These are phyloP conservation scores for Phrynosoma blainvillii DNA, from an alignment of 2,113 vertebrate genomes.

Conservation along the genomic window DNA sequence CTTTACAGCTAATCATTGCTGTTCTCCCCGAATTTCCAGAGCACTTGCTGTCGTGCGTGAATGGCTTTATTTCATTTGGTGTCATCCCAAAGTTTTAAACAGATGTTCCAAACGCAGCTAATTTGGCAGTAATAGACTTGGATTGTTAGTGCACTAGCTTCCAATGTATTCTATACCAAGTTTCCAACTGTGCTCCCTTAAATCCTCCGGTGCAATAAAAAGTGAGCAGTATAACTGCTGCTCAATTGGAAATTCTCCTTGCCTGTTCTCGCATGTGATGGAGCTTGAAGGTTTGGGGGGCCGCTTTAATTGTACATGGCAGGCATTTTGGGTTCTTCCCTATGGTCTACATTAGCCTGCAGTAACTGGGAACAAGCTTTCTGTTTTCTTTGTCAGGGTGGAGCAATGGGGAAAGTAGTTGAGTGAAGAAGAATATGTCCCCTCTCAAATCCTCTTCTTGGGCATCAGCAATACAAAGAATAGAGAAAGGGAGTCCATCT, in stretches of 20 bases:
- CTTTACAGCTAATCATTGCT: not conserved
- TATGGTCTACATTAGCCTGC: not conserved
- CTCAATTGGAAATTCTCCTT: not conserved
- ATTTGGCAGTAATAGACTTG: slow-evolving; percentile 25
- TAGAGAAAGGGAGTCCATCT: not conserved
- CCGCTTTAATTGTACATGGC: slow-evolving; percentile 11
- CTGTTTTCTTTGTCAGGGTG: not conserved
- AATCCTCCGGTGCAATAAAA: slow-evolving; percentile 32
- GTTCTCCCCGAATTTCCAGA: slow-evolving; percentile 34
- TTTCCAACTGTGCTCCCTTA: slow-evolving; percentile 15
- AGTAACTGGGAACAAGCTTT: not conserved
- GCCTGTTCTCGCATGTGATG: slow-evolving; percentile 15
- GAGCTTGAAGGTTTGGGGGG: not conserved
- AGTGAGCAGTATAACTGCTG: slow-evolving; percentile 13
- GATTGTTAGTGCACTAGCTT: slow-evolving; percentile 2
- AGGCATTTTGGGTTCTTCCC: not conserved
- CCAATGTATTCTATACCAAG: not conserved
- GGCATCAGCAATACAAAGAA: not conserved
- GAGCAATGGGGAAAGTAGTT: not conserved
- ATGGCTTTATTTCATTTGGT: slow-evolving; percentile 29
- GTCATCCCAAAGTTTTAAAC: slow-evolving; percentile 36
- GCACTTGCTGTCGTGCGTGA: not conserved
- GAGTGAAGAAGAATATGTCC: not conserved
- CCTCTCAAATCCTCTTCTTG: too few species aligned
- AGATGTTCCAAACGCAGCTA: slow-evolving; percentile 31